phyloP scores from a whole-genome alignment of 2,113 vertebrate species.

The Phalacrocorax brasilianus region DNA sequence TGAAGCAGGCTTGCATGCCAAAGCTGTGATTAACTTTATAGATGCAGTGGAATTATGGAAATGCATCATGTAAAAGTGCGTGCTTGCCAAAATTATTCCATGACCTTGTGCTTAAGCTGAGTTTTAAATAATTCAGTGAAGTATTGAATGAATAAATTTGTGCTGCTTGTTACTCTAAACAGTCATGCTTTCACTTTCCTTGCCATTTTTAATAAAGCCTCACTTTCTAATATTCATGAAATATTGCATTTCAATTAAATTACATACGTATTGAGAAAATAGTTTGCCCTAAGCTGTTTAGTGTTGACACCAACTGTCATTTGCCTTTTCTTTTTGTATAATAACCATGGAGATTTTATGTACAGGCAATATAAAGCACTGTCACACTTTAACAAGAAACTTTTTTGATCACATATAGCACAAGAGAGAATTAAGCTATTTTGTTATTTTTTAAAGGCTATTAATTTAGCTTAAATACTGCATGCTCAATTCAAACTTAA shows the following conservation, averaged over 20 bases:
- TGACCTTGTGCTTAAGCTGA: slow-evolving; percentile 80
- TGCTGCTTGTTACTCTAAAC: slow-evolving; percentile 80
- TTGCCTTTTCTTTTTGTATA: slow-evolving; percentile 69
- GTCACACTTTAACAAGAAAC: slow-evolving; percentile 67
- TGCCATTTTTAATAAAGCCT: slow-evolving; percentile 82
- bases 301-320: slow-evolving; percentile 80
- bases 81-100: slow-evolving; percentile 80
- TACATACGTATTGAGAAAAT: slow-evolving; percentile 74
- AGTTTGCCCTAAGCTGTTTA: slow-evolving; percentile 81
- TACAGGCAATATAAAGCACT: slow-evolving; percentile 61
- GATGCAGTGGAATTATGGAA: slow-evolving; percentile 79
- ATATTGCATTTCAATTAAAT: slow-evolving; percentile 85
- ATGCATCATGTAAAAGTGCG: slow-evolving; percentile 74
- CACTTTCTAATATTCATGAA: slow-evolving; percentile 83
- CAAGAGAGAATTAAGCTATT: background rate
- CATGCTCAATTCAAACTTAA: background rate
- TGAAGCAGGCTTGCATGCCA: slow-evolving; percentile 62
- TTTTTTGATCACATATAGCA: slow-evolving; percentile 59
- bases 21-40: slow-evolving; percentile 80
- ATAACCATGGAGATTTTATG: slow-evolving; percentile 65
- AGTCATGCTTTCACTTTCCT: slow-evolving; percentile 78
- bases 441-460: background rate
- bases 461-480: slow-evolving; percentile 1
- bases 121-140: slow-evolving; percentile 86
- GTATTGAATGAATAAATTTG: slow-evolving; percentile 84